phyloP scores from a whole-genome alignment of 2,113 vertebrate genomes.

The Neolamprologus ventralis region DNA sequence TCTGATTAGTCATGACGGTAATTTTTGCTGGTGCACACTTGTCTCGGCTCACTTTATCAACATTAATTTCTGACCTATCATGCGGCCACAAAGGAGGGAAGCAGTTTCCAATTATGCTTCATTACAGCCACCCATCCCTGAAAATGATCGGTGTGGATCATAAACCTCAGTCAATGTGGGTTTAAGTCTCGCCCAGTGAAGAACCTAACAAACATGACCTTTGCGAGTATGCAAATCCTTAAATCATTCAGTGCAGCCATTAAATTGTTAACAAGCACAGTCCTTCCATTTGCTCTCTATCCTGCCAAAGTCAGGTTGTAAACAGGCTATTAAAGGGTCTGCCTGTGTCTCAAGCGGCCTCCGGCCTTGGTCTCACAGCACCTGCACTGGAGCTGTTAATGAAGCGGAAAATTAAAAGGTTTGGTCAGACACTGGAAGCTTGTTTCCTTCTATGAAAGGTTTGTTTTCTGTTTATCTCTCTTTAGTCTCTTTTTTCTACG shows the following conservation, averaged over 20 bases:
- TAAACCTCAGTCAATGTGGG: constrained; percentile 50
- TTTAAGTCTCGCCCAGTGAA: constrained; percentile 39
- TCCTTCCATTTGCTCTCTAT: constrained; percentile 46
- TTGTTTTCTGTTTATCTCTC: constrained; percentile 21
- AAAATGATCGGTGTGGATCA: constrained; percentile 54
- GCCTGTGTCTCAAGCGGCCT: constrained; percentile 41
- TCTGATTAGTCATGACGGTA: neutral
- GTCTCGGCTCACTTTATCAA: constrained; percentile 24
- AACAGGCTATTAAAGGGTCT: constrained; percentile 65
- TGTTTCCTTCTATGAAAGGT: constrained; percentile 50
- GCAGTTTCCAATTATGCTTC: constrained; percentile 54
- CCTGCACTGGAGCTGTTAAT: constrained; percentile 64
- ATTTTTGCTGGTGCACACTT: neutral
- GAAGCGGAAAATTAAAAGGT: constrained; percentile 73
- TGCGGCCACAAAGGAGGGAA: constrained; percentile 35
- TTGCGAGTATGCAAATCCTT: constrained; percentile 57
- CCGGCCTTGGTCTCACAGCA: constrained; percentile 51
- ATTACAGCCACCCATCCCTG: constrained; percentile 53
- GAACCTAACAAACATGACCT: constrained; percentile 61
- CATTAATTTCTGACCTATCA: constrained; percentile 43
- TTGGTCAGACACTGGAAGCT: constrained; percentile 50
- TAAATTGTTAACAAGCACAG: constrained; percentile 63
- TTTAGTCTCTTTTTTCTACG: neutral
- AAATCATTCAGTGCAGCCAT: constrained; percentile 56
- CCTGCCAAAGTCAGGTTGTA: constrained; percentile 48